Conservation (phyloP, 1,140 invertebrate genomes). For the Belonocnema kinseyi region DNA sequence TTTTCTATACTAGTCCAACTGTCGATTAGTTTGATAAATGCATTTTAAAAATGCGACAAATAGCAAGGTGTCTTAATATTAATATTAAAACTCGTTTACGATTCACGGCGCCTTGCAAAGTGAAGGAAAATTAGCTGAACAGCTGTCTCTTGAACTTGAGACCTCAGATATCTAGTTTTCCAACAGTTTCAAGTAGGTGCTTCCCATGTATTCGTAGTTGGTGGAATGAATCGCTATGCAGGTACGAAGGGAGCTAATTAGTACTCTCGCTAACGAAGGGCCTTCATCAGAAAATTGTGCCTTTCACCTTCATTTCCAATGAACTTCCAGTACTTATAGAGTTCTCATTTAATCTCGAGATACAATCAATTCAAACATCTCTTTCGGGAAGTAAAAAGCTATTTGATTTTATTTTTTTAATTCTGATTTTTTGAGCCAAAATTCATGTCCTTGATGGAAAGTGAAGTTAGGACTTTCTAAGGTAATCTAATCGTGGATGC, state of each 20-base stretch:
- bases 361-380: constrained; percentile 1
- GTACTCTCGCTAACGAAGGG: constrained; percentile 11
- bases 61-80: too few relatives aligned
- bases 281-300: constrained; percentile 28
- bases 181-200: constrained; percentile 21
- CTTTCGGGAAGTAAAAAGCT: background rate
- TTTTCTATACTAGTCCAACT: too few relatives aligned
- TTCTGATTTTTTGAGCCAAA: background rate
- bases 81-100: too few relatives aligned
- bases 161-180: too few relatives aligned
- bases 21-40: too few relatives aligned
- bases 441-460: background rate
- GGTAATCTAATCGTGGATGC: background rate
- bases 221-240: background rate
- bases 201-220: constrained; percentile 15
- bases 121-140: background rate
- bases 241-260: constrained; percentile 12
- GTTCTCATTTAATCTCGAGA: constrained; percentile 14
- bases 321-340: constrained; percentile 6
- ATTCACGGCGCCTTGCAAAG: too few relatives aligned
- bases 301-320: constrained; percentile 17
- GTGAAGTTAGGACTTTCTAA: background rate
- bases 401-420: background rate
- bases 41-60: too few relatives aligned
- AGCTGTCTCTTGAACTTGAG: background rate